These are phyloP conservation scores for Xylocopa sonorina DNA, from an alignment of 1,140 invertebrate genomes.

Conservation along the genomic window DNA sequence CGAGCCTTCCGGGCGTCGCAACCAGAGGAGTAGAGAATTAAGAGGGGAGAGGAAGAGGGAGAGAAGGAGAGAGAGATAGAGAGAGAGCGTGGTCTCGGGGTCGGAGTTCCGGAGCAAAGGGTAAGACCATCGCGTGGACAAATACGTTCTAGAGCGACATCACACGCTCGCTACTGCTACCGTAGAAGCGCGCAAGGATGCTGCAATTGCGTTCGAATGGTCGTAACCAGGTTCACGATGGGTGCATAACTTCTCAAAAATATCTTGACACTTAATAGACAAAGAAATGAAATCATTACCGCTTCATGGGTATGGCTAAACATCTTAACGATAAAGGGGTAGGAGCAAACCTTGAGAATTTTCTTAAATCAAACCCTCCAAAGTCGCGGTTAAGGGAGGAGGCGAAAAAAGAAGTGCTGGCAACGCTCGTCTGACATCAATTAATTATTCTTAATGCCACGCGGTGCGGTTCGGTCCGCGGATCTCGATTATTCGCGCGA, in stretches of 20 bases:
- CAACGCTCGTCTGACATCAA: constrained; percentile 29
- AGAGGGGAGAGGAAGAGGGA: constrained; percentile 50
- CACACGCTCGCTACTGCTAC: constrained; percentile 32
- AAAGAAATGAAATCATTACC: not conserved
- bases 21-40: constrained; percentile 58
- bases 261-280: no score
- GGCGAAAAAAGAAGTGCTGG: not conserved
- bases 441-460: constrained; percentile 60
- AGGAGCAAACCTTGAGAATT: not conserved
- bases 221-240: not conserved
- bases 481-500: constrained; percentile 57
- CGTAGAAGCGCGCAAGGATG: not conserved
- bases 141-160: constrained; percentile 68
- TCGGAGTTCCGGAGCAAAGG: constrained; percentile 58
- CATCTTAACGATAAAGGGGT: not conserved
- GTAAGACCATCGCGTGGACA: constrained; percentile 74
- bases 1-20: constrained; percentile 65
- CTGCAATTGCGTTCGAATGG: constrained; percentile 44
- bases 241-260: not conserved
- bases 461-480: constrained; percentile 28
- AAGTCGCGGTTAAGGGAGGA: no score
- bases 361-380: no score
- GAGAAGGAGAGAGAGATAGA: constrained; percentile 26
- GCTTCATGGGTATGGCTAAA: not conserved
- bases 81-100: constrained; percentile 59